phyloP scores from a whole-genome alignment of 2,113 vertebrate species.

The Brienomyrus longianalis region DNA sequence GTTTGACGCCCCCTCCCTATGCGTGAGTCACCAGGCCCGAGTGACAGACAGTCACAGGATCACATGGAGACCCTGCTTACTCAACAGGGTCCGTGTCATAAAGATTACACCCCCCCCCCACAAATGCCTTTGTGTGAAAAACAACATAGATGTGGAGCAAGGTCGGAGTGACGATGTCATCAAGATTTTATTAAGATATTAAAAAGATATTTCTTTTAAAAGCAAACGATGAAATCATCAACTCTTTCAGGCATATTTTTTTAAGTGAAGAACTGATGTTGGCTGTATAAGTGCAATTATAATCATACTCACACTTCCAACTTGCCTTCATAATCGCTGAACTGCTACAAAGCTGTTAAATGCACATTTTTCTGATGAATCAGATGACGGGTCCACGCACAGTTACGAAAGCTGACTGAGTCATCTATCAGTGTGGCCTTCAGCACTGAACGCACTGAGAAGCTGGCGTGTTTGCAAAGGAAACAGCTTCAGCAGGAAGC shows the following conservation, averaged over 20 bases:
- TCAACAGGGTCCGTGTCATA: slow-evolving; percentile 24
- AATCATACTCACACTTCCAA: neutral
- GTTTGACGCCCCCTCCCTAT: neutral
- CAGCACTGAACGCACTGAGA: neutral
- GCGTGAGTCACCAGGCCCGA: slow-evolving; percentile 28
- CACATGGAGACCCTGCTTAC: slow-evolving; percentile 25
- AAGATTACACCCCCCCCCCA: slow-evolving; percentile 34
- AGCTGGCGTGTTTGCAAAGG: neutral
- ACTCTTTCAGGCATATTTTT: slow-evolving; percentile 26
- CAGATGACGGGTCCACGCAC: neutral
- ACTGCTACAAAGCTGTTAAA: neutral
- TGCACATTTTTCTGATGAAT: neutral
- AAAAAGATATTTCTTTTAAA: neutral
- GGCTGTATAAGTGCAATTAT: neutral
- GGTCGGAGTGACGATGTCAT: slow-evolving; percentile 14
- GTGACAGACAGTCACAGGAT: slow-evolving; percentile 31
- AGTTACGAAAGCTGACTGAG: neutral
- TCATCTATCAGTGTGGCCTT: neutral
- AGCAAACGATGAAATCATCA: slow-evolving; percentile 38
- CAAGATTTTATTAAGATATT: slow-evolving; percentile 5
- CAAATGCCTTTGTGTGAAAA: slow-evolving; percentile 26
- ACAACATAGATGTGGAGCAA: slow-evolving; percentile 4
- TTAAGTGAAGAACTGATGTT: neutral
- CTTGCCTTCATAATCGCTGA: neutral
- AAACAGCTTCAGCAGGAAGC: neutral